phyloP scores from a whole-genome alignment of 2,888 invertebrate species.

The Apodemia zela region DNA sequence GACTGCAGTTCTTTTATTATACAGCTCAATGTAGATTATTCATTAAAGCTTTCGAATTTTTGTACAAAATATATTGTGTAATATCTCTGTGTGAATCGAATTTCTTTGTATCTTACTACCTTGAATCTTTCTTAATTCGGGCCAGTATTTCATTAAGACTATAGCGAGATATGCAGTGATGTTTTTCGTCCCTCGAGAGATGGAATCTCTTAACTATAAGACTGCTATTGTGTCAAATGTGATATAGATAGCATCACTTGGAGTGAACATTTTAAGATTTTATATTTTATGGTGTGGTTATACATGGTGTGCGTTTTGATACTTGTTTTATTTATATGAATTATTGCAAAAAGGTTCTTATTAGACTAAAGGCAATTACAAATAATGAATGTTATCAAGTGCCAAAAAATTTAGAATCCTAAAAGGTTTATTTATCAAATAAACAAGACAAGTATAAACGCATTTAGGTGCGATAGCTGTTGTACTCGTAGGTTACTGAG shows the following conservation, averaged over 20 bases:
- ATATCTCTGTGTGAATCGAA: neutral
- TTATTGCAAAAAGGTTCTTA: too few relatives aligned
- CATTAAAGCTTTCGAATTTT: neutral
- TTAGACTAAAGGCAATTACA: too few relatives aligned
- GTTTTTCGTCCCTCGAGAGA: conserved; percentile 38
- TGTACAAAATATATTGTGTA: neutral
- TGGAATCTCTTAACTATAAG: conserved; percentile 38
- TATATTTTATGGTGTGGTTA: conserved; percentile 25
- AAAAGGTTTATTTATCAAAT: neutral
- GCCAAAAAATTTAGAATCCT: too few relatives aligned
- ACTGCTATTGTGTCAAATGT: conserved; percentile 38
- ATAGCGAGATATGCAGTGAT: conserved; percentile 36
- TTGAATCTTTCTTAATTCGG: conserved; percentile 36
- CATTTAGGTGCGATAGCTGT: neutral
- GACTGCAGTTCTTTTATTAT: conserved; percentile 12
- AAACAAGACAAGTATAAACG: conserved; percentile 2
- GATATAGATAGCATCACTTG: conserved; percentile 29
- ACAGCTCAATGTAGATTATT: conserved; percentile 3
- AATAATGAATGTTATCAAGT: too few relatives aligned
- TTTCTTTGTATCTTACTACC: neutral
- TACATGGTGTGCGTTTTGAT: neutral
- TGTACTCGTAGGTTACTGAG: conserved; percentile 4
- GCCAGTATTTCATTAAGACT: conserved; percentile 52
- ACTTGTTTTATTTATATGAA: neutral
- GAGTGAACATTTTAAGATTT: conserved; percentile 27